These are phyloP conservation scores for Chionodraco myersi DNA, from an alignment of 2,113 vertebrate genomes.

Conservation along the genomic window DNA sequence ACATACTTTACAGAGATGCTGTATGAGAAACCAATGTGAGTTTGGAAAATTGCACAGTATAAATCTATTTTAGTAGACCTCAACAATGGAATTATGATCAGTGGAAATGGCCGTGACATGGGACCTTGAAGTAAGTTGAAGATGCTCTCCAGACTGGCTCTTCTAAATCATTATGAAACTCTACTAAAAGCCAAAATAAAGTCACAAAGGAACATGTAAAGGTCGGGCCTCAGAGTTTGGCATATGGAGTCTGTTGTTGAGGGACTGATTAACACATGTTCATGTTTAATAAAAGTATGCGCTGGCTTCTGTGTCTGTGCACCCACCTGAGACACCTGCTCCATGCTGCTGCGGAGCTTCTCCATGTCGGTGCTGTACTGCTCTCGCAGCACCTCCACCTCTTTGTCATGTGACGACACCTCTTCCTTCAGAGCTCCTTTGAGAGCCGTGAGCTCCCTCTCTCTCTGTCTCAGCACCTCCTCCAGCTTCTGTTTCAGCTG, in stretches of 20 bases:
- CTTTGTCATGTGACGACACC: slow-evolving; percentile 84
- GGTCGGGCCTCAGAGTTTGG: neutral
- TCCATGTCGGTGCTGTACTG: slow-evolving; percentile 91
- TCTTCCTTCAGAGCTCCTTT: slow-evolving; percentile 87
- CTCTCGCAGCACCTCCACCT: slow-evolving; percentile 85
- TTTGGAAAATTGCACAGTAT: no score
- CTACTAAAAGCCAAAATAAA: neutral
- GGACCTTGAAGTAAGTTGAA: no score
- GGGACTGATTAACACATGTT: neutral
- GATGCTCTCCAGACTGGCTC: no score
- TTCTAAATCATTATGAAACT: neutral
- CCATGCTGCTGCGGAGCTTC: slow-evolving; percentile 89
- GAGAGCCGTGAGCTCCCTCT: slow-evolving; percentile 85
- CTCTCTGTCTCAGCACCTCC: slow-evolving; percentile 85
- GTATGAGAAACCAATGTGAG: no score
- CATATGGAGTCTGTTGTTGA: neutral
- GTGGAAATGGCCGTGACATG: no score
- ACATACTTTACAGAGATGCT: no score
- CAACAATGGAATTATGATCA: no score
- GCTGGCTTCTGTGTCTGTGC: neutral
- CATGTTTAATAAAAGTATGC: no score
- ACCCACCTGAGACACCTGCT: slow-evolving; percentile 89
- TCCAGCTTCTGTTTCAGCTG: slow-evolving; percentile 85
- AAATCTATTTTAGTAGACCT: no score
- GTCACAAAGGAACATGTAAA: neutral